Evolutionary conservation across 2,797 vertebrate genomes (phyloP), one percentile per base, ranked within the genome.

Genomic region (Orientallactaga sibirica): DNA sequence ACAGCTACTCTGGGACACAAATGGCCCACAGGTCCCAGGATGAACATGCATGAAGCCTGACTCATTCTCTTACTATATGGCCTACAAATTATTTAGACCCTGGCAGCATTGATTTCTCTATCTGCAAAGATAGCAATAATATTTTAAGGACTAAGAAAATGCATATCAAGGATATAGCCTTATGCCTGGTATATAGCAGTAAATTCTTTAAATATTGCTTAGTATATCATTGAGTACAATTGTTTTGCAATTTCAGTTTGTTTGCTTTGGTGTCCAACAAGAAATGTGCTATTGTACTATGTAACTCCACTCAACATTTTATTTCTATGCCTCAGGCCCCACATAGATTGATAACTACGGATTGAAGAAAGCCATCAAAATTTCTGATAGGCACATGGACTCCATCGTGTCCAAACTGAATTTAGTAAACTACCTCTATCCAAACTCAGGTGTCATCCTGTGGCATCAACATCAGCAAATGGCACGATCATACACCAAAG

Each of bases 251-350:
- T 78, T 94, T 92, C 64, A 68, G 76, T 80, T 86, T 87, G 78
- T 87, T 66, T 74, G 70, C 12, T n/a, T 96, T 93, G 48, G 25
- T 82, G 48, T 76, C 20, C 68, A 76, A 88, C 14, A 88, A 80
- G 22, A 92, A 64, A 74, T 92, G 52, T 55, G 20, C 87, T 75
- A 64, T 73, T 84, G 80, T 86, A 79, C 85, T 95, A 88, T 86
- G 19, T 5, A 37, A 64, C 66, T 94, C 33, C 2, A 71, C 55
- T 55, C 66, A 62, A 77, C 79, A 81, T 61, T 88, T 93, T 66
- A 92, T 81, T 83, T 93, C 71, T 93, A 52, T 86, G n/a, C 55
- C 55, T 92, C 73, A 70, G 76, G 88, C 37, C 93, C 61, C 37
- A 41, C 25, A 52, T 58, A 91, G 70, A 64, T 61, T 55, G 48